phyloP scores from a whole-genome alignment of 2,888 invertebrate genomes.

The Caenorhabditis virilis region DNA sequence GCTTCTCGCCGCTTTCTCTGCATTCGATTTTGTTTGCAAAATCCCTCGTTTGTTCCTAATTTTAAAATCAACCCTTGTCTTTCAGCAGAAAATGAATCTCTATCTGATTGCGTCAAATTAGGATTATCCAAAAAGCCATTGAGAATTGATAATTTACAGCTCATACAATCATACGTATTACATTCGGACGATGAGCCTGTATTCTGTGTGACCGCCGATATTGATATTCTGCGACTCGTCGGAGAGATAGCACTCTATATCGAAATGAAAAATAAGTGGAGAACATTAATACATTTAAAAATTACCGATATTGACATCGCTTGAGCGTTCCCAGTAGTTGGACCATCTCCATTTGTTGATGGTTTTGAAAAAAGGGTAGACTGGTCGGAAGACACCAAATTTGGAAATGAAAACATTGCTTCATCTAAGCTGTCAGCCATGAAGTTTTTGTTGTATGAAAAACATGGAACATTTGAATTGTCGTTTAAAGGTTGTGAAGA shows the following conservation, averaged over 20 bases:
- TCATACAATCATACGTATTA: no score
- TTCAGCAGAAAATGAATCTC: conserved; percentile 22
- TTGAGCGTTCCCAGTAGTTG: no score
- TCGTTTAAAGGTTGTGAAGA: no score
- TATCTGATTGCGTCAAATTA: conserved; percentile 17
- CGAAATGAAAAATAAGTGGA: conserved; percentile 19
- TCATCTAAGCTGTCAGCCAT: conserved; percentile 46
- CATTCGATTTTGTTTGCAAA: conserved; percentile 7
- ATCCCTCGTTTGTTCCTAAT: conserved; percentile 21
- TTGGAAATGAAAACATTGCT: conserved; percentile 48
- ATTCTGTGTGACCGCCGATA: no score
- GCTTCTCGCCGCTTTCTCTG: conserved; percentile 11
- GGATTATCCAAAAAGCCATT: conserved; percentile 39
- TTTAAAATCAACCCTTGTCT: conserved; percentile 15
- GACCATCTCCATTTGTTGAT: background rate
- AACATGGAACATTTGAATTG: no score
- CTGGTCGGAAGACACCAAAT: conserved; percentile 30
- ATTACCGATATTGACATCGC: no score
- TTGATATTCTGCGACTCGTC: no score
- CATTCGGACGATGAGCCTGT: no score
- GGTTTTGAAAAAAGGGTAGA: conserved; percentile 16
- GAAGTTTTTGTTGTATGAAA: conserved; percentile 39
- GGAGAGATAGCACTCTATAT: no score
- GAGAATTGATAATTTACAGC: conserved; percentile 47
- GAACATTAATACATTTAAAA: no score